Evolutionary conservation across 2,797 vertebrate species (phyloP).

Genomic region (Lemur catta): DNA sequence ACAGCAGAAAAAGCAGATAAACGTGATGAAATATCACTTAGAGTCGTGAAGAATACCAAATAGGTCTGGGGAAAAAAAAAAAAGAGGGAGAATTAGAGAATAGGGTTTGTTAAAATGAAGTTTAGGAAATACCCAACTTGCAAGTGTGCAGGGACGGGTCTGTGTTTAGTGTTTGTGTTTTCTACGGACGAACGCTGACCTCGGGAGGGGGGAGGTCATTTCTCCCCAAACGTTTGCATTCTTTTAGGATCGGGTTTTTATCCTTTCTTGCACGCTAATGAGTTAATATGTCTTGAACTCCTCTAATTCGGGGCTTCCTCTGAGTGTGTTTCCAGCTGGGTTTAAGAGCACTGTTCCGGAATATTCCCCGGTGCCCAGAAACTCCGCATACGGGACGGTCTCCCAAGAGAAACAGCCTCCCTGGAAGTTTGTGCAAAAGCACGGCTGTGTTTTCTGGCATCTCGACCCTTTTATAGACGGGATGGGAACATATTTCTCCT

Average conservation of each 20-base stretch:
- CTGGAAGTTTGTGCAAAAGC: fast-evolving
- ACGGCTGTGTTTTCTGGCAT: fast-evolving
- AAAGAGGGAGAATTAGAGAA: no score
- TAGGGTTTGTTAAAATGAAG: background rate
- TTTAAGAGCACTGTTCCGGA: background rate
- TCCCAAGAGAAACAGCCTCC: fast-evolving
- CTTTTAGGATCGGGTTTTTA: fast-evolving
- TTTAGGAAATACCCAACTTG: fast-evolving
- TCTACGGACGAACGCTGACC: background rate
- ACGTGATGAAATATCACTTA: background rate
- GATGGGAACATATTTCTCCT: background rate
- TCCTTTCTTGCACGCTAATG: fast-evolving
- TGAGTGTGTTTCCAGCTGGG: background rate
- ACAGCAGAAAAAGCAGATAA: background rate
- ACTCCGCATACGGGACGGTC: fast-evolving
- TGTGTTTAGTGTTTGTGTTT: background rate
- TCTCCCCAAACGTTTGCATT: fast-evolving
- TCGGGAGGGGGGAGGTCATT: background rate
- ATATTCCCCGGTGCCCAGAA: background rate
- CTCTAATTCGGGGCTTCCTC: no score
- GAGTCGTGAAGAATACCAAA: background rate
- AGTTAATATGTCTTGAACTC: background rate
- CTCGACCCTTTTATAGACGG: background rate
- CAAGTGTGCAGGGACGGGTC: background rate
- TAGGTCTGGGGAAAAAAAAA: background rate